phyloP scores from a whole-genome alignment of 1,140 invertebrate genomes.

The Drosophila mayri region DNA sequence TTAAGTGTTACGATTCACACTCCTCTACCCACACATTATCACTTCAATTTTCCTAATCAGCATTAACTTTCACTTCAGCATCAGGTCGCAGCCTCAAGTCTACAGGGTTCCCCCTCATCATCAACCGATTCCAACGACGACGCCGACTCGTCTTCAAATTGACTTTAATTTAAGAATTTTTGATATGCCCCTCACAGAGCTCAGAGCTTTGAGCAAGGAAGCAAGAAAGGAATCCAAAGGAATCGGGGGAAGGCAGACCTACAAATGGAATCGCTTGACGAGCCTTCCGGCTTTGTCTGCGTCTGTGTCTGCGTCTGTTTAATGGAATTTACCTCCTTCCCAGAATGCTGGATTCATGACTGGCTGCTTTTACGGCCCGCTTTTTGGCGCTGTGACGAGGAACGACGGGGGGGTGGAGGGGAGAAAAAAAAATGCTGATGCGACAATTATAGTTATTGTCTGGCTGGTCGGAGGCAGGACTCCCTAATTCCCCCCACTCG shows the following conservation, averaged over 20 bases:
- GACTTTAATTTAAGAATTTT: slow-evolving; percentile 76
- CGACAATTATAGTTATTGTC: slow-evolving; percentile 82
- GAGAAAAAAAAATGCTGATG: slow-evolving; percentile 73
- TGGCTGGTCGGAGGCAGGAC: slow-evolving; percentile 55
- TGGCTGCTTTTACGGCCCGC: slow-evolving; percentile 58
- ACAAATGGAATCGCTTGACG: slow-evolving; percentile 71
- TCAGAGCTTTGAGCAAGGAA: slow-evolving; percentile 2
- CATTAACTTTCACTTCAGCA: slow-evolving; percentile 58
- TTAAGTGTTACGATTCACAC: background rate
- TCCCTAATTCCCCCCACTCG: slow-evolving; percentile 12
- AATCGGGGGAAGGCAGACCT: slow-evolving; percentile 17
- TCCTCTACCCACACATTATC: slow-evolving; percentile 38
- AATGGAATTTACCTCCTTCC: slow-evolving; percentile 64
- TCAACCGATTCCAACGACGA: background rate
- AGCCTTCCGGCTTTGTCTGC: slow-evolving; percentile 54
- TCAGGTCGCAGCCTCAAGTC: background rate
- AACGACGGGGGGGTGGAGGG: background rate
- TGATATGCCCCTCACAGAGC: slow-evolving; percentile 37
- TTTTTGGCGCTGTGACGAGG: slow-evolving; percentile 41
- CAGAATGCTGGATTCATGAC: slow-evolving; percentile 35
- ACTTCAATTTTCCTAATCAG: slow-evolving; percentile 69
- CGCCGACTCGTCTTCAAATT: slow-evolving; percentile 58
- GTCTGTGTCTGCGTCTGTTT: slow-evolving; percentile 56
- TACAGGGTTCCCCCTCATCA: slow-evolving; percentile 15
- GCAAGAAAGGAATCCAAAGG: slow-evolving; percentile 20